Evolutionary conservation across 2,797 vertebrate genomes (phyloP).

Genomic region (Lacerta agilis): DNA sequence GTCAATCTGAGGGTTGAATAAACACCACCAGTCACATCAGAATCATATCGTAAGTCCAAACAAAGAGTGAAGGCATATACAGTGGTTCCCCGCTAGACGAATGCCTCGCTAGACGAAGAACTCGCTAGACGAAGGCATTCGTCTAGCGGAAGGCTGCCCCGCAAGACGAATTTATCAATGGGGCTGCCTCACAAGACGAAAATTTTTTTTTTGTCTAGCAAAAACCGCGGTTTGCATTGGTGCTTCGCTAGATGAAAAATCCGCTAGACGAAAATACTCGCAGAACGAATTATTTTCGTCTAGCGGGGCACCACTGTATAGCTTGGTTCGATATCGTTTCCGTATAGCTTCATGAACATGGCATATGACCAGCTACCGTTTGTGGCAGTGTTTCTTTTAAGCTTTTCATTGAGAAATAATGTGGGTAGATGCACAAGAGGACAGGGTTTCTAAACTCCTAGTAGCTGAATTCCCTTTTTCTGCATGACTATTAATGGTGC

Average conservation of each 20-base stretch:
- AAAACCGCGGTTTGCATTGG: too few relatives aligned
- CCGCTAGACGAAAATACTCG: too few relatives aligned
- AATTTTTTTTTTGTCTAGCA: too few relatives aligned
- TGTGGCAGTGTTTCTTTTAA: not conserved
- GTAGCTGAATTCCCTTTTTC: not conserved
- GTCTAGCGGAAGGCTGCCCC: too few relatives aligned
- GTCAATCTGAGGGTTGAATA: not conserved
- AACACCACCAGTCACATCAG: not conserved
- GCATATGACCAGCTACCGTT: not conserved
- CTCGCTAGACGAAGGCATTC: too few relatives aligned
- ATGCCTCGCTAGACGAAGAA: too few relatives aligned
- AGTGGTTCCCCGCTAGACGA: too few relatives aligned
- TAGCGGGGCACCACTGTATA: too few relatives aligned
- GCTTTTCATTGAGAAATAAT: not conserved
- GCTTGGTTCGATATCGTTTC: not conserved
- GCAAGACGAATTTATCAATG: too few relatives aligned
- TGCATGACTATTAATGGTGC: not conserved
- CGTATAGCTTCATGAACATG: not conserved
- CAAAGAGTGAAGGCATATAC: not conserved
- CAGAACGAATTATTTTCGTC: too few relatives aligned
- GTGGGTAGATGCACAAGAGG: not conserved
- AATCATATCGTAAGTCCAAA: not conserved
- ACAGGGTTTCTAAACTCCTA: not conserved
- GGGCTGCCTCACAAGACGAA: too few relatives aligned
- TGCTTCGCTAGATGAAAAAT: too few relatives aligned